These are phyloP conservation scores for Heliornis fulica DNA, from an alignment of 2,113 vertebrate species.

Conservation along the genomic window DNA sequence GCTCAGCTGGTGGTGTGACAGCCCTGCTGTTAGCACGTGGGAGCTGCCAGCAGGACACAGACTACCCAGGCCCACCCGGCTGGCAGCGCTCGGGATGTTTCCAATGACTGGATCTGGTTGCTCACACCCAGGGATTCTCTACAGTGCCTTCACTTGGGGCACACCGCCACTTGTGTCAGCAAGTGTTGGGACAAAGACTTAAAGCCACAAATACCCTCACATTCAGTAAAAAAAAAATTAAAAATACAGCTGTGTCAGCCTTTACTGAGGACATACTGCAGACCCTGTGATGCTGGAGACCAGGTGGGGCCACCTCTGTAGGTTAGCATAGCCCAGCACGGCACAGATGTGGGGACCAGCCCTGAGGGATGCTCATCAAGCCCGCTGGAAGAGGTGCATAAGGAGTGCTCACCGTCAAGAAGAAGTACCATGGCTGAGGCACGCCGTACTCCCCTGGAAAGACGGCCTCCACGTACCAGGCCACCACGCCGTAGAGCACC, in stretches of 20 bases:
- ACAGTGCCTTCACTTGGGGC: background rate
- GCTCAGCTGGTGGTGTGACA: background rate
- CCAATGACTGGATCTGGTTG: background rate
- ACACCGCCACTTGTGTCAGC: background rate
- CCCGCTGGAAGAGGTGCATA: background rate
- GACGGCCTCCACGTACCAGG: conserved; percentile 94
- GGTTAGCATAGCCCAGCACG: rapidly evolving
- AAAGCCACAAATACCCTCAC: background rate
- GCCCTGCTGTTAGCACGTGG: background rate
- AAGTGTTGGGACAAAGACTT: background rate
- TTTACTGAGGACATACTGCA: background rate
- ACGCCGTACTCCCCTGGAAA: conserved; percentile 94
- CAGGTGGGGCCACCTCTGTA: background rate
- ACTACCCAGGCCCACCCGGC: rapidly evolving
- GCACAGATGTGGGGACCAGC: background rate
- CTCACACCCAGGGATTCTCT: background rate
- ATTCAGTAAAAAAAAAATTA: background rate
- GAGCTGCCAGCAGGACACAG: background rate
- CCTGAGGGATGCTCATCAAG: rapidly evolving
- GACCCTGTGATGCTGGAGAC: background rate
- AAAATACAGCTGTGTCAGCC: background rate
- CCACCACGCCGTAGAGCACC: conserved; percentile 82
- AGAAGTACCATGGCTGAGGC: conserved; percentile 93
- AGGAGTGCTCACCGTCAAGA: conserved; percentile 82
- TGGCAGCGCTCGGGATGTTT: rapidly evolving